Percentiles rank a stretch among this genome's conserved stretches.
Evolutionary conservation across 2,113 vertebrate genomes (phyloP).

Genomic region (Benitochromis conjunctus): DNA sequence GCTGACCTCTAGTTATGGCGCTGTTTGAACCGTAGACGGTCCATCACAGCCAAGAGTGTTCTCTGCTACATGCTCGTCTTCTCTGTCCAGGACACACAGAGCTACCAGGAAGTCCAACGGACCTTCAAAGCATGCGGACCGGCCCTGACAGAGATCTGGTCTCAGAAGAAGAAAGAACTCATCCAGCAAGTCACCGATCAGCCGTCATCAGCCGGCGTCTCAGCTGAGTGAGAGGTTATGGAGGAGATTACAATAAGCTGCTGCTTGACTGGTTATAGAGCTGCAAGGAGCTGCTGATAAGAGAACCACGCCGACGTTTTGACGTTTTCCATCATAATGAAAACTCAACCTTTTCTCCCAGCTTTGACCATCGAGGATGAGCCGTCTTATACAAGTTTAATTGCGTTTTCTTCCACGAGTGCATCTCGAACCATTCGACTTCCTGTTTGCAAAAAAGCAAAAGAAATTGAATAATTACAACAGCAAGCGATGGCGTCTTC

Average conservation of each 20-base stretch:
- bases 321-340: not conserved
- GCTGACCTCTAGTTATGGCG: conserved; percentile 8
- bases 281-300: not conserved
- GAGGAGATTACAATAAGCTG: not conserved
- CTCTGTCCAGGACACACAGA: not conserved
- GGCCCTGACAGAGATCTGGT: not conserved
- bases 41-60: not conserved
- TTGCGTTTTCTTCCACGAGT: not conserved
- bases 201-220: not conserved
- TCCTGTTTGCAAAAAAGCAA: not conserved
- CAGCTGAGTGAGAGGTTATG: not conserved
- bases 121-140: not conserved
- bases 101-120: not conserved
- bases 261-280: not conserved
- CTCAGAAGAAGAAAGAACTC: rapidly evolving
- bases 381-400: rapidly evolving
- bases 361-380: not conserved
- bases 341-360: not conserved
- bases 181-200: not conserved
- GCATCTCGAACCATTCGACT: not conserved
- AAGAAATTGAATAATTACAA: not conserved
- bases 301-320: not conserved
- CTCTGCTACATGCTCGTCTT: not conserved
- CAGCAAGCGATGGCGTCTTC: not conserved
- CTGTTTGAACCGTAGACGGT: not conserved